phyloP scores from a whole-genome alignment of 2,888 invertebrate genomes.

The Patella ulyssiponensis region DNA sequence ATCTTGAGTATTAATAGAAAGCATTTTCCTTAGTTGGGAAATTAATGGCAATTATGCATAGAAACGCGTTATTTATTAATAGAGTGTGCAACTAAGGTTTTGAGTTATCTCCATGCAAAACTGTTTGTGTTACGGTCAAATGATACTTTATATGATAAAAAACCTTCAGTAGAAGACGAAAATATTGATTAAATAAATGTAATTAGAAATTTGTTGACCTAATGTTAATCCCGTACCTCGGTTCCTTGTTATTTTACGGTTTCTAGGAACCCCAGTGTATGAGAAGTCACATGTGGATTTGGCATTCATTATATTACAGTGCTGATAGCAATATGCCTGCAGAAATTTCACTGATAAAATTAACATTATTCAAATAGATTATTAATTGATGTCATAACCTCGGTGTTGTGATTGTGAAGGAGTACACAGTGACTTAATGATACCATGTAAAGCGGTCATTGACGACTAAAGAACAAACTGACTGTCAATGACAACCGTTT shows the following conservation, averaged over 20 bases:
- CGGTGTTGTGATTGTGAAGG: neutral
- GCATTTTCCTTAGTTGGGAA: too few relatives aligned
- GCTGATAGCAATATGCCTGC: neutral
- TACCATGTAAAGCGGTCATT: too few relatives aligned
- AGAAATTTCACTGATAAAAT: slow-evolving; percentile 2
- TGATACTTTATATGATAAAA: too few relatives aligned
- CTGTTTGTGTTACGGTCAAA: too few relatives aligned
- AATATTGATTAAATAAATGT: neutral
- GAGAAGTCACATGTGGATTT: slow-evolving; percentile 9
- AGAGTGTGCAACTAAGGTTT: too few relatives aligned
- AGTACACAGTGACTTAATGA: too few relatives aligned
- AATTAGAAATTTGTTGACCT: neutral
- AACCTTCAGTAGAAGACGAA: neutral
- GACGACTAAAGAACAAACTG: too few relatives aligned
- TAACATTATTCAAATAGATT: slow-evolving; percentile 8
- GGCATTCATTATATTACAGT: neutral
- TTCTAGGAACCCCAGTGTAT: neutral
- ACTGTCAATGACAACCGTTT: too few relatives aligned
- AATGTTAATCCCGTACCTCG: neutral
- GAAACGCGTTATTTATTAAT: too few relatives aligned
- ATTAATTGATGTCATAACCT: slow-evolving; percentile 11
- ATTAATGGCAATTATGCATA: too few relatives aligned
- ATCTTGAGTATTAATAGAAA: too few relatives aligned
- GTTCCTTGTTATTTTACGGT: neutral
- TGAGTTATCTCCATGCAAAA: too few relatives aligned